phyloP scores from a whole-genome alignment of 2,113 vertebrate species.

The Anas platyrhynchos region DNA sequence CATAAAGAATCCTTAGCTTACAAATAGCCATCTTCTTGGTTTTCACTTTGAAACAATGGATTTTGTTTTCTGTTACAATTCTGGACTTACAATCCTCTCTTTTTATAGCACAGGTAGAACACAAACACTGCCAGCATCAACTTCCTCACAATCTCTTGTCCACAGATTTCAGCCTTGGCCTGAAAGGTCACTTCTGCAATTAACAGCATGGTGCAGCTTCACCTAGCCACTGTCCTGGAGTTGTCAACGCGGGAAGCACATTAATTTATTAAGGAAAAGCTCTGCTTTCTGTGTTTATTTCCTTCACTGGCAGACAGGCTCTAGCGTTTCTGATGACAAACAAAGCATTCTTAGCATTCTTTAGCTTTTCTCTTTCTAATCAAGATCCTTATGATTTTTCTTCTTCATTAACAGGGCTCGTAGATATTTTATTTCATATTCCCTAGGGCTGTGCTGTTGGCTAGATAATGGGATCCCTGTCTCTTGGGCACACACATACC shows the following conservation, averaged over 20 bases:
- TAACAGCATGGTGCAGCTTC: neutral
- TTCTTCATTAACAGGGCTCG: neutral
- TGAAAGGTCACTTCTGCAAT: neutral
- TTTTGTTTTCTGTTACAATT: neutral
- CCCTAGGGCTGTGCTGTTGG: neutral
- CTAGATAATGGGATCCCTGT: neutral
- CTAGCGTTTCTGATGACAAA: neutral
- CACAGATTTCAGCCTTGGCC: accelerated
- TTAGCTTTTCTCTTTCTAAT: conserved; percentile 25
- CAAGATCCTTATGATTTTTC: neutral
- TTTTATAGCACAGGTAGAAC: conserved; percentile 4
- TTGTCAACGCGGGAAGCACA: neutral
- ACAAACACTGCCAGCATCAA: neutral
- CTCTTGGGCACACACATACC: neutral
- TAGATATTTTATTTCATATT: neutral
- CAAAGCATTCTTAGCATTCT: neutral
- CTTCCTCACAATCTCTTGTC: neutral
- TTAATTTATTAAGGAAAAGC: conserved; percentile 4
- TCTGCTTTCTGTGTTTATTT: neutral
- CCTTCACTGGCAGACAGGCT: neutral
- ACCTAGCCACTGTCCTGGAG: accelerated
- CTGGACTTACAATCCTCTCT: neutral
- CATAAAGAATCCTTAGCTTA: neutral
- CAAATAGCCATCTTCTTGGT: neutral
- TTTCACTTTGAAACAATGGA: neutral